These are phyloP conservation scores for Orycteropus afer DNA, from an alignment of 2,113 vertebrate species.

Conservation along the genomic window DNA sequence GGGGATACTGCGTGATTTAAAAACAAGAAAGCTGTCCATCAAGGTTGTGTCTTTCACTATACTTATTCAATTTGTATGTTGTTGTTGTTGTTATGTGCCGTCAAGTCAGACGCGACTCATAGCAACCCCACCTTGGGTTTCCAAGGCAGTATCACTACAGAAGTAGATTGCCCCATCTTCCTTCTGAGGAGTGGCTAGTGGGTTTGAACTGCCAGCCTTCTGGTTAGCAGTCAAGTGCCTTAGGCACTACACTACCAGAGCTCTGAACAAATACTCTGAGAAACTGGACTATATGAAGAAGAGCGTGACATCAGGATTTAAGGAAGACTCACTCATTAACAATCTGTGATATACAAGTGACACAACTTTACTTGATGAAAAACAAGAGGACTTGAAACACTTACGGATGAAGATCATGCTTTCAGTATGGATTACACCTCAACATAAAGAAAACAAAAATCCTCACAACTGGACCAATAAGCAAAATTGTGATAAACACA, in stretches of 20 bases:
- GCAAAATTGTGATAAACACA: background rate
- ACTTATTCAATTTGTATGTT: background rate
- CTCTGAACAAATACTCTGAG: background rate
- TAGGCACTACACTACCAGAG: no score
- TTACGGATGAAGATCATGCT: background rate
- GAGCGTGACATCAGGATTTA: background rate
- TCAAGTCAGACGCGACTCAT: no score
- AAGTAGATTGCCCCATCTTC: no score
- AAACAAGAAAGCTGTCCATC: background rate
- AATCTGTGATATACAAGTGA: no score
- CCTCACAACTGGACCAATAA: background rate
- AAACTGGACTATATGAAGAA: background rate
- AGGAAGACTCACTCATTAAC: background rate
- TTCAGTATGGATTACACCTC: background rate
- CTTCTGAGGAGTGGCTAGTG: no score
- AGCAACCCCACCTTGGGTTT: no score
- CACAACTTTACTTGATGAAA: no score
- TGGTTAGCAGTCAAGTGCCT: no score
- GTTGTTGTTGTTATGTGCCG: no score
- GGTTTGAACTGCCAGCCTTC: no score
- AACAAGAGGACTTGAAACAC: no score
- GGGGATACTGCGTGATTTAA: background rate
- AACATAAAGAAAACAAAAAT: background rate
- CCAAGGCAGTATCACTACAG: no score
- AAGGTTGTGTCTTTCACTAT: background rate